Conservation (phyloP, 2,797 vertebrate species). For the Sebastes alutus region DNA sequence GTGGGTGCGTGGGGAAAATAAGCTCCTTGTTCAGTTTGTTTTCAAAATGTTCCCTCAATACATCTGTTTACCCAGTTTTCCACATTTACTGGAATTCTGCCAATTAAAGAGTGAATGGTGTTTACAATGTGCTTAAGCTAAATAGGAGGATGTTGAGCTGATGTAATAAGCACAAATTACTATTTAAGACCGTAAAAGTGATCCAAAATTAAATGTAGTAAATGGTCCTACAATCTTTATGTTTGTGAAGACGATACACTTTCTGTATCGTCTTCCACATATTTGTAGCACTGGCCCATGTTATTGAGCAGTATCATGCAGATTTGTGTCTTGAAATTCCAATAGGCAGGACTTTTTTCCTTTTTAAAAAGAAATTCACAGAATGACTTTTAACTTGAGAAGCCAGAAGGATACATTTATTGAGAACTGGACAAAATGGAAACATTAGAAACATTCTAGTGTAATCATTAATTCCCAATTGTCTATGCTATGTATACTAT, state of each 20-base stretch:
- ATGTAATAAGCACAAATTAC: not conserved
- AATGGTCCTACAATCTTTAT: not conserved
- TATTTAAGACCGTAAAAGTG: not conserved
- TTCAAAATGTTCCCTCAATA: slow-evolving; percentile 32
- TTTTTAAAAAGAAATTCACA: not conserved
- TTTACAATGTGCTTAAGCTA: not conserved
- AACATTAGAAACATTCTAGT: too few relatives aligned
- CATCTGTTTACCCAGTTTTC: slow-evolving; percentile 30
- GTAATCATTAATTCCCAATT: too few relatives aligned
- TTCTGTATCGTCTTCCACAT: not conserved
- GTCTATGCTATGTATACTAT: too few relatives aligned
- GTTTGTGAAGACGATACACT: too few relatives aligned
- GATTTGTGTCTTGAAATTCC: not conserved
- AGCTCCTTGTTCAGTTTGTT: slow-evolving; percentile 49
- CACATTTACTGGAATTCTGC: slow-evolving; percentile 3
- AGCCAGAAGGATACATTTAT: too few relatives aligned
- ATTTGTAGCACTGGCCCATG: not conserved
- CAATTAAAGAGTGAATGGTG: not conserved
- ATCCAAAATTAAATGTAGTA: too few relatives aligned
- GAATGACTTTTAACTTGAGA: too few relatives aligned
- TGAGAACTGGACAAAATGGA: too few relatives aligned
- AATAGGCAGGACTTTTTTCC: not conserved
- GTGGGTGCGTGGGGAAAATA: slow-evolving; percentile 25
- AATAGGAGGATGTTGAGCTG: not conserved
- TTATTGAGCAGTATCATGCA: not conserved